Conservation (phyloP, 2,888 invertebrate genomes). For the Apodemia duryi region DNA sequence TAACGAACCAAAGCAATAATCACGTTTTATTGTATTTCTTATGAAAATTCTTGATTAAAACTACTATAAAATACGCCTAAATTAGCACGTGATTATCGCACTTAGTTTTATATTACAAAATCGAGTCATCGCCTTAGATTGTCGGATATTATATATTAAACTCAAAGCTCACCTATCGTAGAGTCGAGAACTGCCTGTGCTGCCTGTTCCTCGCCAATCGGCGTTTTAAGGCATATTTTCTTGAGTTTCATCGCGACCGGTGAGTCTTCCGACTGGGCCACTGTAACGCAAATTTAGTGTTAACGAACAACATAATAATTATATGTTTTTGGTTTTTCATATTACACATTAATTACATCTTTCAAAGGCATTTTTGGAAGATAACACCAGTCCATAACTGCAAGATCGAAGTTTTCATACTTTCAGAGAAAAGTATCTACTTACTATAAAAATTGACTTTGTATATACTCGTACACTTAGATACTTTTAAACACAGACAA, state of each 20-base stretch:
- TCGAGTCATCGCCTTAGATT: not conserved
- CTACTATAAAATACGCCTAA: conserved; percentile 2
- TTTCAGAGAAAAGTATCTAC: too few species aligned
- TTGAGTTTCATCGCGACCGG: conserved; percentile 85
- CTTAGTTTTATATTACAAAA: not conserved
- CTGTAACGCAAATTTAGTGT: conserved; percentile 59
- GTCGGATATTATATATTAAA: not conserved
- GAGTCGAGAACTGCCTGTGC: conserved; percentile 84
- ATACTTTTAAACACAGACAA: too few species aligned
- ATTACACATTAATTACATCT: too few species aligned
- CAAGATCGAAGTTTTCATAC: too few species aligned
- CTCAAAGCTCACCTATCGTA: conserved; percentile 76
- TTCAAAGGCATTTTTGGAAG: too few species aligned
- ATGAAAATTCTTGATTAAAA: not conserved
- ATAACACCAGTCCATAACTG: too few species aligned
- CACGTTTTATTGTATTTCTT: not conserved
- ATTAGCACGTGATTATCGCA: conserved; percentile 1
- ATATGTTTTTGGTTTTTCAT: too few species aligned
- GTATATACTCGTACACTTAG: too few species aligned
- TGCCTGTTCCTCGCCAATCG: conserved; percentile 83
- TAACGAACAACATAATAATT: not conserved
- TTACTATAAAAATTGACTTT: too few species aligned
- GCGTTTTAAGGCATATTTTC: conserved; percentile 86
- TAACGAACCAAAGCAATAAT: not conserved
- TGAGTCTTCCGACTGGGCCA: conserved; percentile 84